Conservation (phyloP, 2,113 vertebrate genomes). For the Myotis brandtii region DNA sequence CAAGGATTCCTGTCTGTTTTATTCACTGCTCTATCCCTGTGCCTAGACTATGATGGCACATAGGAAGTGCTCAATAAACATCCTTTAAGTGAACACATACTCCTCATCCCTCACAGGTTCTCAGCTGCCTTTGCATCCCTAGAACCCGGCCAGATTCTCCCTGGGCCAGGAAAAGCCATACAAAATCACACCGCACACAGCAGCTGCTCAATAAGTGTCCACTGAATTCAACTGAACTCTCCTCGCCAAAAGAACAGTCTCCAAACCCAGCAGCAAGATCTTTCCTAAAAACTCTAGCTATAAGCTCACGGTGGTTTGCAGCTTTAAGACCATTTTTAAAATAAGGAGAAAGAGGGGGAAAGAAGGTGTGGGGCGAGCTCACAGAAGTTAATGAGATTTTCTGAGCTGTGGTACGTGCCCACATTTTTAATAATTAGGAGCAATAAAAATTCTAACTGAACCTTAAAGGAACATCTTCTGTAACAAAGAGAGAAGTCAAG, state of each 20-base stretch:
- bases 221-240: neutral
- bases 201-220: neutral
- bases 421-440: constrained; percentile 79
- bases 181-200: neutral
- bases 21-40: neutral
- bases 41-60: neutral
- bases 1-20: neutral
- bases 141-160: neutral
- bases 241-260: neutral
- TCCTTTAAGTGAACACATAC: neutral
- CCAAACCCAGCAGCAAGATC: neutral
- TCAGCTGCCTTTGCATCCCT: neutral
- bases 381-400: constrained; percentile 79
- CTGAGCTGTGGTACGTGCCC: constrained; percentile 67
- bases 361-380: neutral
- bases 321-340: constrained; percentile 56
- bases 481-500: constrained; percentile 71
- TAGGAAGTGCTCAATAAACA: neutral
- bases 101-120: neutral
- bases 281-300: constrained; percentile 21
- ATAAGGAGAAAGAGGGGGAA: constrained; percentile 17
- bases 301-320: neutral
- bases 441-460: constrained; percentile 78
- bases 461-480: constrained; percentile 74
- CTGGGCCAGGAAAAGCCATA: neutral